These are phyloP conservation scores for Drosophila conformis DNA, from an alignment of 2,888 invertebrate species.

Conservation along the genomic window DNA sequence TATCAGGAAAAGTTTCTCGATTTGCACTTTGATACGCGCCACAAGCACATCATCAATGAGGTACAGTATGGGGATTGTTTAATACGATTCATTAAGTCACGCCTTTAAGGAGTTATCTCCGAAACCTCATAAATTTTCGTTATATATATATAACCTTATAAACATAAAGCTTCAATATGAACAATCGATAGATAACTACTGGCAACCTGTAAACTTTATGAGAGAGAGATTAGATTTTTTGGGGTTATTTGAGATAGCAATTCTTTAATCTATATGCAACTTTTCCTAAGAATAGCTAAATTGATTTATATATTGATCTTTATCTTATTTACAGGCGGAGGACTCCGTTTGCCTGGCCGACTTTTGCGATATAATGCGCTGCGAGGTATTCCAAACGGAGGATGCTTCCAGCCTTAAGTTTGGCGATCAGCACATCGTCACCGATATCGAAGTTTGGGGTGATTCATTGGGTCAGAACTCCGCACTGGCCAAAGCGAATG, in stretches of 20 bases:
- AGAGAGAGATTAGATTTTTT: not conserved
- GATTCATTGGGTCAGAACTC: conserved; percentile 88
- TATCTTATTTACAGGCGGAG: conserved; percentile 88
- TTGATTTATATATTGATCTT: not conserved
- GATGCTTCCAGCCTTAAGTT: conserved; percentile 87
- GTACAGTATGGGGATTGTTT: conserved; percentile 83
- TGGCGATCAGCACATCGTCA: conserved; percentile 89
- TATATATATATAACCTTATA: not conserved
- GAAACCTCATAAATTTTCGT: not conserved
- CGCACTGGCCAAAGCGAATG: conserved; percentile 85
- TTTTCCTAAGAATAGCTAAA: not conserved
- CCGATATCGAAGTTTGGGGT: conserved; percentile 94
- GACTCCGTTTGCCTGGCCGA: conserved; percentile 97
- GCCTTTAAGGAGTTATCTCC: not conserved
- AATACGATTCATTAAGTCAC: not conserved
- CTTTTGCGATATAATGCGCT: conserved; percentile 98
- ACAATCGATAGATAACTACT: not conserved
- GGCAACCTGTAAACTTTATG: not conserved
- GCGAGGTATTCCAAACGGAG: conserved; percentile 93
- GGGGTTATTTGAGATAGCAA: not conserved
- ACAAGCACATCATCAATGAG: conserved; percentile 93
- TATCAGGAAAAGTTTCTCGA: conserved; percentile 95
- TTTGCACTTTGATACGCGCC: conserved; percentile 95
- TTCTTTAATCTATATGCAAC: not conserved
- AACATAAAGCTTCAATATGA: not conserved